phyloP scores from a whole-genome alignment of 1,140 invertebrate genomes.

The Trichoplusia ni region DNA sequence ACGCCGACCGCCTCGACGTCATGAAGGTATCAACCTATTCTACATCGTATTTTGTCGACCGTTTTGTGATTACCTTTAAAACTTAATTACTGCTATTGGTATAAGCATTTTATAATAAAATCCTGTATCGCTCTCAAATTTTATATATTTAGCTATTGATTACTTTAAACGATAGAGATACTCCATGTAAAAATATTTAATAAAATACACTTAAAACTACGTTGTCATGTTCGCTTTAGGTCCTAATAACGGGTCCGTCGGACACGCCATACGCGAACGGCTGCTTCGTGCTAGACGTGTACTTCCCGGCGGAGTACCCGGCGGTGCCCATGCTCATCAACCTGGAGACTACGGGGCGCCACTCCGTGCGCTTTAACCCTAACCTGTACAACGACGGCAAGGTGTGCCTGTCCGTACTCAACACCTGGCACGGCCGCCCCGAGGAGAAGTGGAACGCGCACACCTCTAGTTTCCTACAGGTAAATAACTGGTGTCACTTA shows the following conservation, averaged over 20 bases:
- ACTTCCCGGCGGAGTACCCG: conserved; percentile 94
- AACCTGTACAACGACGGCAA: conserved; percentile 99
- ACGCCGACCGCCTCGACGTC: conserved; percentile 95
- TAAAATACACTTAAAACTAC: not conserved
- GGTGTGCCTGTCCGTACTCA: conserved; percentile 97
- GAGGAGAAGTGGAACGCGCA: conserved; percentile 99
- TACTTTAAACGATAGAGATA: too few relatives aligned
- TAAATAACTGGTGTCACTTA: too few relatives aligned
- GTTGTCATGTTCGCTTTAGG: conserved; percentile 78
- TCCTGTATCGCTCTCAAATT: too few relatives aligned
- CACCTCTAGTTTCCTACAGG: conserved; percentile 97
- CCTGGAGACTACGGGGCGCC: conserved; percentile 96
- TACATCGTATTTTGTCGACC: not conserved
- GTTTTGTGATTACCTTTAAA: not conserved
- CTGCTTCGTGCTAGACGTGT: conserved; percentile 95
- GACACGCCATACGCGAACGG: conserved; percentile 95
- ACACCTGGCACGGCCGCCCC: conserved; percentile 99
- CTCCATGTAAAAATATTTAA: not conserved
- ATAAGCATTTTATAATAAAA: too few relatives aligned
- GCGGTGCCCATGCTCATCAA: conserved; percentile 93
- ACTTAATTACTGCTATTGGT: too few relatives aligned
- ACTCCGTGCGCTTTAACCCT: conserved; percentile 97
- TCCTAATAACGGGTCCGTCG: conserved; percentile 94
- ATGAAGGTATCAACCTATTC: conserved; percentile 89
- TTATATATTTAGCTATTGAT: too few relatives aligned